Percentiles rank a stretch among this genome's conserved stretches.
phyloP scores from a whole-genome alignment of 2,888 invertebrate genomes.

The Lampropteryx suffumata region DNA sequence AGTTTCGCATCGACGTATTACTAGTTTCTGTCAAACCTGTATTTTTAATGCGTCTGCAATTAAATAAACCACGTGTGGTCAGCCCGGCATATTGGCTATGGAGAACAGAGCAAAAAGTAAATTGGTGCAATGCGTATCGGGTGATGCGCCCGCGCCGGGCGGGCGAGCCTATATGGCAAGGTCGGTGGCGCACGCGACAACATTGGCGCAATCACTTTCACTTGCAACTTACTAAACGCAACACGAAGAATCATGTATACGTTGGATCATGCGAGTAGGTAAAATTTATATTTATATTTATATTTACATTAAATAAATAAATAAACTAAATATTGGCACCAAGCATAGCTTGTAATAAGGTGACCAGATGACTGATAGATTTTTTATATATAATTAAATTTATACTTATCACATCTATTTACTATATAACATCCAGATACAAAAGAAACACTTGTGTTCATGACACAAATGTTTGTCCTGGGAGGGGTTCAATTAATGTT shows the following conservation, averaged over 20 bases:
- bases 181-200: conserved; percentile 77
- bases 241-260: conserved; percentile 16
- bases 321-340: too few species aligned
- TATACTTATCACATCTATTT: too few species aligned
- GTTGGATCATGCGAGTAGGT: too few species aligned
- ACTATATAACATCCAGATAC: too few species aligned
- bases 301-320: too few species aligned
- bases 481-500: too few species aligned
- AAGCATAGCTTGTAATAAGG: too few species aligned
- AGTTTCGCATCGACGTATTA: background rate
- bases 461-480: too few species aligned
- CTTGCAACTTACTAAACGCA: conserved; percentile 57
- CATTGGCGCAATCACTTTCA: conserved; percentile 75
- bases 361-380: too few species aligned
- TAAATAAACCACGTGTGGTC: conserved; percentile 35
- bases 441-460: too few species aligned
- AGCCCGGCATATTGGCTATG: conserved; percentile 48
- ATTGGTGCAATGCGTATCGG: conserved; percentile 50
- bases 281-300: too few species aligned
- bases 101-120: conserved; percentile 57
- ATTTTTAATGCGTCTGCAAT: conserved; percentile 22
- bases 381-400: too few species aligned
- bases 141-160: conserved; percentile 39
- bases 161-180: conserved; percentile 69
- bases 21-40: conserved; percentile 17